Conservation (phyloP, 1,140 invertebrate species). For the Philaenus spumarius region DNA sequence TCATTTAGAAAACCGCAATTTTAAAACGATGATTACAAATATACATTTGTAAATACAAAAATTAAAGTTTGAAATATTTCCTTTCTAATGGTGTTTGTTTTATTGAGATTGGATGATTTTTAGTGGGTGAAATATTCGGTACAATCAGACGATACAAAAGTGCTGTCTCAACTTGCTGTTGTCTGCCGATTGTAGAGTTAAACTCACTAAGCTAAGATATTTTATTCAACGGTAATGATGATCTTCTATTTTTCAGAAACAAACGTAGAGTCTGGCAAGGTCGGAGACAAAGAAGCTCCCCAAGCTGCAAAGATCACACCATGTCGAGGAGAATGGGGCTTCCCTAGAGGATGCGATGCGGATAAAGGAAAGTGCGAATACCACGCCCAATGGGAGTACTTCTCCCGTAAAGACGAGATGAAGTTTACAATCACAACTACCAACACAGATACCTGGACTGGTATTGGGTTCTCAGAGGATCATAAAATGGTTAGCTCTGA, state of each 20-base stretch:
- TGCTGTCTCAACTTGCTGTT: no score
- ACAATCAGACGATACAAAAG: no score
- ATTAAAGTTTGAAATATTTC: no score
- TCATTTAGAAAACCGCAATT: no score
- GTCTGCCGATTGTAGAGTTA: no score
- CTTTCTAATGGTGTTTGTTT: no score
- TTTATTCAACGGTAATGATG: no score
- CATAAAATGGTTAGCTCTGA: conserved; percentile 64
- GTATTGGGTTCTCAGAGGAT: conserved; percentile 85
- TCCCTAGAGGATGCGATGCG: conserved; percentile 62
- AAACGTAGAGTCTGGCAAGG: not conserved
- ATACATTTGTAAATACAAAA: no score
- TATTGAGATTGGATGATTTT: no score
- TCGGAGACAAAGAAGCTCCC: conserved; percentile 2
- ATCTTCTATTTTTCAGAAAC: not conserved
- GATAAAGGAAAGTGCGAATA: conserved; percentile 73
- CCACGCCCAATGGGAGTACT: conserved; percentile 75
- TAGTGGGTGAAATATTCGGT: no score
- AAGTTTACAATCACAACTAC: conserved; percentile 80
- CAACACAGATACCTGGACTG: conserved; percentile 82
- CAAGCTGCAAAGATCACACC: conserved; percentile 19
- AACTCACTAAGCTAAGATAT: no score
- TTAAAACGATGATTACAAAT: no score
- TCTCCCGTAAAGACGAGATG: conserved; percentile 67
- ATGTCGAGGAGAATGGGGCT: conserved; percentile 71